Base-by-base conservation (phyloP, 2,113 vertebrate genomes). In the Shinisaurus crocodilurus region DNA sequence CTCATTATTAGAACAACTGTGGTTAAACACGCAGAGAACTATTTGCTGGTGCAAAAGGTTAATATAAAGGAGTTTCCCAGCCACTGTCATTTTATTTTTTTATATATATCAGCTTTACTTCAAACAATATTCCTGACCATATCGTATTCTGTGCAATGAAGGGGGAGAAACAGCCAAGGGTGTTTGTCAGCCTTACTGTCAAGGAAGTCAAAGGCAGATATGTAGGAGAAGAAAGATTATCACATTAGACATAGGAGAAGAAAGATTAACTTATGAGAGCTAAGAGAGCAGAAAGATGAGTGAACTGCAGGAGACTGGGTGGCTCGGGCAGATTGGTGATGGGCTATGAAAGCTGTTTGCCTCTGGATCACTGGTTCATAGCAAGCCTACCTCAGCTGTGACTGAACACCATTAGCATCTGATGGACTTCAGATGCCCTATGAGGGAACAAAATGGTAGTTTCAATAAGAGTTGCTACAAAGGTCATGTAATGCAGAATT, bases 151-250 rank as follows among this genome's bases (percentile, higher is more conserved):
- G 83, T 63, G 84, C 93, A 95, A 93, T 82, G 90, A 75, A 92
- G 91, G 32, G 6, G n/a, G 43, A 15, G 60, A 90, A 92, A 92
- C 85, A 83, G 91, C 89, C 85, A 76, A 90, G 89, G 89, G 50
- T 93, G 94, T 95, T 95, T 96, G 93, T 95, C 93, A 96, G 91
- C 91, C 87, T 75, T 57, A 85, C 89, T 92, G 94, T 90, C 93
- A 83, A 20, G 87, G 85, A 92, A 96, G 91, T 93, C 92, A 96
- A 96, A 94, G 92, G 93, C 69, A 95, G 90, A 80, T 90, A 91
- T 76, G 76, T 95, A 95, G 94, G 93, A 94, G 90, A 95, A 96
- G 95, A 96, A 96, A 93, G 89, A 96, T 96, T 88, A 95, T 93
- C 92, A 87, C 92, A 94, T 92, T 95, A 95, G 91, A 94, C 90